Conservation (phyloP, 2,888 invertebrate species). For the Eupeodes latifasciatus region DNA sequence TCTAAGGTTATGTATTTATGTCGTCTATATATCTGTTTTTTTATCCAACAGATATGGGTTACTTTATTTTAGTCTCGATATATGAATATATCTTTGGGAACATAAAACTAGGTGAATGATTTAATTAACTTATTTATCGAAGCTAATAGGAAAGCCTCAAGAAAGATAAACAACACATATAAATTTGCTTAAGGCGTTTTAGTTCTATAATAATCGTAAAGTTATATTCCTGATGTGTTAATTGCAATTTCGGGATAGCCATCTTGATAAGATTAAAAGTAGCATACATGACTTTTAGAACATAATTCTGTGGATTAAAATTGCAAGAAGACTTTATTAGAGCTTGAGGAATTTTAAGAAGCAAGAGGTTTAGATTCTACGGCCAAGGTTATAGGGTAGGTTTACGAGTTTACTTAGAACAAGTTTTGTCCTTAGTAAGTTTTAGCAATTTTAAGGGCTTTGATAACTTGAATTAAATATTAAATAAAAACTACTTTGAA, state of each 20-base stretch:
- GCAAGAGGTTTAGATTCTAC: no score
- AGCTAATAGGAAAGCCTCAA: neutral
- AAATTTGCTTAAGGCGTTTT: neutral
- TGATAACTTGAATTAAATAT: no score
- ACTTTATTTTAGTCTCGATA: neutral
- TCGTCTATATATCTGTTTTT: no score
- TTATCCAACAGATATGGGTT: neutral
- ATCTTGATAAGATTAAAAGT: neutral
- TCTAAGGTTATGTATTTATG: neutral
- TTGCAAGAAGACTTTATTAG: neutral
- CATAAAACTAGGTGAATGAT: conserved; percentile 36
- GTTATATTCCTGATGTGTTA: neutral
- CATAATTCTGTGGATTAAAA: neutral
- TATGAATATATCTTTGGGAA: neutral
- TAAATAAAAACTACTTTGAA: no score
- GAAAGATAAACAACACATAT: neutral
- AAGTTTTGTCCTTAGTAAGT: no score
- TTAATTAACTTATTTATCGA: neutral
- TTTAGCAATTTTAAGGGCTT: no score
- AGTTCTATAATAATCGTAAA: neutral
- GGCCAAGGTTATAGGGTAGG: no score
- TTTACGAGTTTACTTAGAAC: no score
- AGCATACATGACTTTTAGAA: neutral
- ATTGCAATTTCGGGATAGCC: neutral
- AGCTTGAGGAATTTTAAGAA: neutral